A percentile compares a stretch with the other conserved stretches of the same genome.
Evolutionary conservation across 2,888 invertebrate species (phyloP).

Genomic region (Hydrotaea cyrtoneurina): DNA sequence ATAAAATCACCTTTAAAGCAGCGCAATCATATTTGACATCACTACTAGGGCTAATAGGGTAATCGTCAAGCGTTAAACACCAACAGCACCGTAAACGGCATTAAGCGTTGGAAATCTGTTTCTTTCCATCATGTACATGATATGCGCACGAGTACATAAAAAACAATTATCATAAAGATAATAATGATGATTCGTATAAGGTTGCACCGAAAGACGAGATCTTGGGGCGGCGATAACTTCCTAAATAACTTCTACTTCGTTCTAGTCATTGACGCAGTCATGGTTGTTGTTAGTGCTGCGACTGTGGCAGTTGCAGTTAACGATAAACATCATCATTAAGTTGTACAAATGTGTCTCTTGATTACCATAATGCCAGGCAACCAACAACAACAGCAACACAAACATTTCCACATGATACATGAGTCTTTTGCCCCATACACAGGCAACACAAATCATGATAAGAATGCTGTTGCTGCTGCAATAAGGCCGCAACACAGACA

Average conservation of each 20-base stretch:
- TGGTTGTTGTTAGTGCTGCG: not conserved
- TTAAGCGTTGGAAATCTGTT: not conserved
- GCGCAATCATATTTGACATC: no score
- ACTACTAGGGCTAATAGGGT: not conserved
- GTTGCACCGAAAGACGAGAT: slow-evolving; percentile 9
- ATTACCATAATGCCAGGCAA: slow-evolving; percentile 52
- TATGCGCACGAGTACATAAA: not conserved
- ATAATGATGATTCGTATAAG: slow-evolving; percentile 45
- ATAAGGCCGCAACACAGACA: not conserved
- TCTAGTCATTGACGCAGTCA: not conserved
- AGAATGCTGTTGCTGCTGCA: slow-evolving; percentile 41
- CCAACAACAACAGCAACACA: slow-evolving; percentile 18
- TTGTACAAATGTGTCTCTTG: slow-evolving; percentile 64
- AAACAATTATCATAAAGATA: slow-evolving; percentile 42
- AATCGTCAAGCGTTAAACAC: not conserved
- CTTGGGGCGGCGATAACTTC: slow-evolving; percentile 8
- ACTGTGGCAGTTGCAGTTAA: not conserved
- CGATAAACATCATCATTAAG: slow-evolving; percentile 65
- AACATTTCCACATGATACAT: slow-evolving; percentile 37
- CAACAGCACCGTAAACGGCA: not conserved
- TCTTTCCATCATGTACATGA: not conserved
- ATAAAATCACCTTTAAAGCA: no score
- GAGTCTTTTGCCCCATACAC: slow-evolving; percentile 42
- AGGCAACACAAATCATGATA: slow-evolving; percentile 58
- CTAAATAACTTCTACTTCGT: slow-evolving; percentile 13